Percentiles rank a stretch among this genome's conserved stretches.
phyloP scores from a whole-genome alignment of 1,140 invertebrate genomes.

The Drosophila arawakana region DNA sequence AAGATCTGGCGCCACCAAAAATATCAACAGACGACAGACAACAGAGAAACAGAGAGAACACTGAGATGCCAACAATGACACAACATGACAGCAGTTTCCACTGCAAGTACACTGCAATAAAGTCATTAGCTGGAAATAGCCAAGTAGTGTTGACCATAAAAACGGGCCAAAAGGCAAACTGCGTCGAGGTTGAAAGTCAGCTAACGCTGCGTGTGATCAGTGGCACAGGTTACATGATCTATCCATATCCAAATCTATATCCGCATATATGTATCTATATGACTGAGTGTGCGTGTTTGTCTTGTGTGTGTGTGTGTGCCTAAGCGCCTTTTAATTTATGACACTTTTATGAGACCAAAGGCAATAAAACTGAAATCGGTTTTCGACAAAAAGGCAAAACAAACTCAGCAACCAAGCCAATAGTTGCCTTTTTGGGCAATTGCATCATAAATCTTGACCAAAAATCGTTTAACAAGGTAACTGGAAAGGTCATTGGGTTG shows the following conservation, averaged over 20 bases:
- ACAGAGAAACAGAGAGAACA: constrained; percentile 41
- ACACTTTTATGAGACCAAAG: constrained; percentile 78
- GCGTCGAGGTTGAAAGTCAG: constrained; percentile 46
- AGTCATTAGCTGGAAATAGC: constrained; percentile 69
- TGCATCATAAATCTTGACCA: constrained; percentile 74
- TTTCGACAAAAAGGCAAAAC: constrained; percentile 59
- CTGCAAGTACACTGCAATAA: constrained; percentile 69
- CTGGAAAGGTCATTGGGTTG: constrained; percentile 41
- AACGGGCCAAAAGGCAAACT: constrained; percentile 48
- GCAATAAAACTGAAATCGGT: constrained; percentile 70
- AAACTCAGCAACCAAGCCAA: constrained; percentile 43
- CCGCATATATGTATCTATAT: constrained; percentile 18
- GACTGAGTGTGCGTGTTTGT: background rate
- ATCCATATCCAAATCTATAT: constrained; percentile 23
- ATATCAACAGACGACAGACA: constrained; percentile 42
- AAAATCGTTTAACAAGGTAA: constrained; percentile 51
- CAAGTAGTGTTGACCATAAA: constrained; percentile 49
- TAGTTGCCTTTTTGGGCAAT: constrained; percentile 59
- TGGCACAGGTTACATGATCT: constrained; percentile 75
- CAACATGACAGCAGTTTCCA: constrained; percentile 72
- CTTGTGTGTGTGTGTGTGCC: constrained; percentile 5
- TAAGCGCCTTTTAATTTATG: constrained; percentile 80
- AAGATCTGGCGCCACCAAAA: constrained; percentile 73
- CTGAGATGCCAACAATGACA: constrained; percentile 65
- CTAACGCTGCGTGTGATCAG: constrained; percentile 75